Conservation (phyloP, 2,113 vertebrate species). For the Erinaceus europaeus region DNA sequence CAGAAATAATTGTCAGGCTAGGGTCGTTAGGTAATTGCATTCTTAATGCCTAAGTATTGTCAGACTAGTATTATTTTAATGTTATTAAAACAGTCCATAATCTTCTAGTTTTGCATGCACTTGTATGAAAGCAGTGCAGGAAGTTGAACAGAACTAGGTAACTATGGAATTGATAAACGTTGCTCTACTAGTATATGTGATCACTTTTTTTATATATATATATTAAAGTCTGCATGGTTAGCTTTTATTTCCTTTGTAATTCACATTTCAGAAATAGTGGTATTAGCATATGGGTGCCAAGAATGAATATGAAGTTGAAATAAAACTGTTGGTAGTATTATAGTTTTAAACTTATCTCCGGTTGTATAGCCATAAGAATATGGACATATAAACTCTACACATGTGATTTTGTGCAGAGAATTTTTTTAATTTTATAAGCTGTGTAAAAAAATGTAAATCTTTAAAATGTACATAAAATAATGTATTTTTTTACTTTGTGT, state of each 20-base stretch:
- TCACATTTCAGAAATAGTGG: slow-evolving; percentile 66
- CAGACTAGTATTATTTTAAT: slow-evolving; percentile 77
- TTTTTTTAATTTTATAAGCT: slow-evolving; percentile 82
- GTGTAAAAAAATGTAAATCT: slow-evolving; percentile 86
- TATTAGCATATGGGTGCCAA: slow-evolving; percentile 76
- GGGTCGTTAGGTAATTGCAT: slow-evolving; percentile 64
- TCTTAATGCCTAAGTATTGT: slow-evolving; percentile 75
- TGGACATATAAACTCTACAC: slow-evolving; percentile 77
- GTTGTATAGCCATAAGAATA: slow-evolving; percentile 67
- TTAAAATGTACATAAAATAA: slow-evolving; percentile 86
- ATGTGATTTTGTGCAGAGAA: slow-evolving; percentile 75
- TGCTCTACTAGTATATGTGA: slow-evolving; percentile 61
- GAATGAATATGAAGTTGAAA: slow-evolving; percentile 76
- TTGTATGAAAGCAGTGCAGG: slow-evolving; percentile 71
- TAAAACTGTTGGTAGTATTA: slow-evolving; percentile 45
- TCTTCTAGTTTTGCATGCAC: slow-evolving; percentile 82
- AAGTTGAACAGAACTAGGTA: slow-evolving; percentile 74
- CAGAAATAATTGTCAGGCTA: slow-evolving; percentile 66
- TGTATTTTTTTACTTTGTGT: slow-evolving; percentile 87
- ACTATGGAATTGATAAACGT: slow-evolving; percentile 77
- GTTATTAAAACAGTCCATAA: slow-evolving; percentile 74
- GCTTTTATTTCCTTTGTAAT: slow-evolving; percentile 54
- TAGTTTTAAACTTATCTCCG: slow-evolving; percentile 52
- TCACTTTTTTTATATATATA: slow-evolving; percentile 64
- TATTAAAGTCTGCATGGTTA: slow-evolving; percentile 65